Evolutionary conservation across 2,888 invertebrate genomes (phyloP), one percentile per base, ranked within the genome.

Genomic region (Platycheirus rosarum): DNA sequence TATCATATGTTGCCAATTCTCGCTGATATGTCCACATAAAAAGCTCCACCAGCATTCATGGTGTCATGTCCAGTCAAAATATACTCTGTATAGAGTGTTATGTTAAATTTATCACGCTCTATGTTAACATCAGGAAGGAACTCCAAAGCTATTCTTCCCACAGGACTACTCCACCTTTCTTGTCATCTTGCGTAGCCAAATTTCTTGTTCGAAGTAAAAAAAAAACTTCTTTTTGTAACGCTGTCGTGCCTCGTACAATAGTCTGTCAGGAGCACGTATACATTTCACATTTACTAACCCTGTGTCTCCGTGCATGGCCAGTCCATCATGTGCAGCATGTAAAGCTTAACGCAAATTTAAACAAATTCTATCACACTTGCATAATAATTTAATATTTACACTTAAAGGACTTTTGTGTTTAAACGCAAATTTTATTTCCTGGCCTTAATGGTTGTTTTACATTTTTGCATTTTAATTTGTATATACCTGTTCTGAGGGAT

Each of bases 371-470:
- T 29, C 60, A 62, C 44, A 68, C 40, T 73, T 63, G 23, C 20
- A 62, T 60, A 60, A 71, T 32, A 42, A 78, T 73, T 73, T 48
- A 62, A 73, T 73, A 42, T 53, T 66, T 66, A 13, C 66, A 73
- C n/a, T 73, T 48, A 42, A 73, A 73, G 73, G 66, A 66, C 53
- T 53, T 60, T 66, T 48, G 18, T 8, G 40, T 48, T 60, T 42
- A 74, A 74, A 60, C 29, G 23, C 14, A n/a, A 23, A 48, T 65
- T 48, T 26, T 29, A 48, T 62, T 74, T 49, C 46, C 44, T 69
- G 55, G 48, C 48, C 32, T 62, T n/a, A 60, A 60, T 66, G 57
- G 20, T 44, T 51, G 26, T 62, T 66, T 78, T 74, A 63, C 68
- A 69, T 69, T 79, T 69, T 63, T 49, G 26, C 49, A 20, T 71